Base-by-base conservation (phyloP, 2,888 invertebrate species). In the Augiades crinisus region DNA sequence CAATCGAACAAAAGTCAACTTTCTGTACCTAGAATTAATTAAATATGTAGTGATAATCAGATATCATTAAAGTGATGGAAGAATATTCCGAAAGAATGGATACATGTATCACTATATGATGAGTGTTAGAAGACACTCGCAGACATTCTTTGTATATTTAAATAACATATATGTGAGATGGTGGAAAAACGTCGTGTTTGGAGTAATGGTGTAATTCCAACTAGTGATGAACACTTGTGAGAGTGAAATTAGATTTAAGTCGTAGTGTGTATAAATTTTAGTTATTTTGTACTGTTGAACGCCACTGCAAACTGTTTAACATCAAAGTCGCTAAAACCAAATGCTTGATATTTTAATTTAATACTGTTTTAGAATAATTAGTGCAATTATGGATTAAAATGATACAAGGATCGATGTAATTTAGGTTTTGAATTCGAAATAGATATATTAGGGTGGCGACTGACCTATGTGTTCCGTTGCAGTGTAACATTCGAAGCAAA, bases 181-280 rank as follows among this genome's bases (percentile, higher is more conserved):
- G 10, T 30, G 5, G 30, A 12, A 12, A 12, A 12, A 44, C 21
- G 17, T 44, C 13, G 13, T 22, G 13, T 31, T 44, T 19, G 4
- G 8, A 3, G 19, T 47, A 5, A 10, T 27, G 41, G 24, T 8
- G 49, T 19, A 19, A 36, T 31, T 33, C 46, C 40, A 37, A 14
- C 33, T 43, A 37, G 37, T 51, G 41, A 49, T 41, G 34, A 17
- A 49, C 49, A 49, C 41, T 41, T 27, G 27, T 41, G 41, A 34
- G 40, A 49, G 49, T 49, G 49, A 7, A 47, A 41, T n/a, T 49
- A 49, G 41, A 24, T 10, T 6, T 49, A 49, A 49, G 49, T 8
- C 19, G 5, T 43, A 41, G 41, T 24, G 40, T 47, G 38, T 49
- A 49, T 40, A 41, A 47, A 49, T 41, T 41, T 41, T 41, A 49